Base-by-base conservation (phyloP, 2,113 vertebrate species). In the Chunga burmeisteri region DNA sequence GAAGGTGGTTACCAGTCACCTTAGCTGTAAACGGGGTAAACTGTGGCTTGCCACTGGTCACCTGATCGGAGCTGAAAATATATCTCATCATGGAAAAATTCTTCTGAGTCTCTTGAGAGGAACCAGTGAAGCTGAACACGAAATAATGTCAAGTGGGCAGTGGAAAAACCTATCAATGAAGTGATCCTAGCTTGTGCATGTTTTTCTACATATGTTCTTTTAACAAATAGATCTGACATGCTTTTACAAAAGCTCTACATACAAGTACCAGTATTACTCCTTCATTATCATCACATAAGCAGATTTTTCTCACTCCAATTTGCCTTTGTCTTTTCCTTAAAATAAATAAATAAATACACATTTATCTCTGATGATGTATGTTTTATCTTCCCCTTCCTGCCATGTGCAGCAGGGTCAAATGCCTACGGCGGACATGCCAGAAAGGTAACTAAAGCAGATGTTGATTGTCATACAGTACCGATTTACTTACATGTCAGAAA, bases 401-500 rank as follows among this genome's bases (percentile, higher is more conserved):
- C 74, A 47, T 1, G 0, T 63, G 66, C 81, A 75, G 47, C 32
- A 44, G 50, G 62, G 79, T 74, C 86, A 90, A 34, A 78, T 77
- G 46, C 53, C 67, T 23, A 7, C 1, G 7, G 93, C 53, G 75
- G 17, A 36, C 29, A 55, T 0, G 16, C 9, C 70, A 77, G 17
- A 66, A 56, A 55, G 52, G 46, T 42, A 91, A 78, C 52, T 4
- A n/a, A 42, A 65, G 55, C 46, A 70, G 19, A 74, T 46, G 73
- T n/a, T 73, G 80, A 86, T 26, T 86, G 88, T n/a, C 82, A 58
- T 12, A 46, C 29, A 88, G 75, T 26, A 86, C 86, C 93, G 34
- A 96, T 94, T 95, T 88, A 86, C 72, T 70, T 73, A 23, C 12
- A 38, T 91, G 80, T 70, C 93, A 94, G 67, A 77, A 94, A 77